These are phyloP conservation scores for Dendrolimus kikuchii DNA, from an alignment of 1,140 invertebrate species.

Conservation along the genomic window DNA sequence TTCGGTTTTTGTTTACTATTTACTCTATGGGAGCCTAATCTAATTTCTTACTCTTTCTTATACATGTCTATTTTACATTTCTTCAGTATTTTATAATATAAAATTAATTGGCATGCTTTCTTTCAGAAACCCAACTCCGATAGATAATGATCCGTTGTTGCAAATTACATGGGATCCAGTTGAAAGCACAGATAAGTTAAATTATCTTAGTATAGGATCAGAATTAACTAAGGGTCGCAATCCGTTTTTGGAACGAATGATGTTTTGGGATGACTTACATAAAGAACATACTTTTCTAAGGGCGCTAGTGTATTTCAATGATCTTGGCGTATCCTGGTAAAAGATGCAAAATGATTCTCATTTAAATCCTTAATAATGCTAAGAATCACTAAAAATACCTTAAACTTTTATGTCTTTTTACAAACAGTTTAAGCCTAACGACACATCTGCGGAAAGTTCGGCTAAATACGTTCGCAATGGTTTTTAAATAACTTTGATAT, in stretches of 20 bases:
- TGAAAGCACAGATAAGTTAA: slow-evolving; percentile 36
- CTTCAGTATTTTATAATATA: slow-evolving; percentile 1
- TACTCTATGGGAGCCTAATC: too few species aligned
- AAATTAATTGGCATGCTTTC: background rate
- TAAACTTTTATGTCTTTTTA: too few species aligned
- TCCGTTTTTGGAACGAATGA: slow-evolving; percentile 55
- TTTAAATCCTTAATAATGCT: too few species aligned
- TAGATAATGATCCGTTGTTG: slow-evolving; percentile 41
- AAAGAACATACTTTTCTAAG: slow-evolving; percentile 38
- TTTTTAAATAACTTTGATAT: too few species aligned
- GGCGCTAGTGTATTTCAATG: slow-evolving; percentile 41
- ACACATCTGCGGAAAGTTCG: too few species aligned
- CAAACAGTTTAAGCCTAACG: too few species aligned
- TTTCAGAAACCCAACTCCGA: slow-evolving; percentile 53
- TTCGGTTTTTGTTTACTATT: too few species aligned
- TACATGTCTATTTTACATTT: slow-evolving; percentile 1
- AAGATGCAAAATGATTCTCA: background rate
- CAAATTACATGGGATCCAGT: slow-evolving; percentile 59
- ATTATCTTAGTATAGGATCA: slow-evolving; percentile 47
- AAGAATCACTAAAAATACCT: too few species aligned
- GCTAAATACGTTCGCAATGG: too few species aligned
- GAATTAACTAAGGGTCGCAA: slow-evolving; percentile 59
- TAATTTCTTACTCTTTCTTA: background rate
- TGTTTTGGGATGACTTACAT: slow-evolving; percentile 53
- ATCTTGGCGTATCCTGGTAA: slow-evolving; percentile 31